These are phyloP conservation scores for Babyrousa celebensis DNA, from an alignment of 2,797 vertebrate species.

Conservation along the genomic window DNA sequence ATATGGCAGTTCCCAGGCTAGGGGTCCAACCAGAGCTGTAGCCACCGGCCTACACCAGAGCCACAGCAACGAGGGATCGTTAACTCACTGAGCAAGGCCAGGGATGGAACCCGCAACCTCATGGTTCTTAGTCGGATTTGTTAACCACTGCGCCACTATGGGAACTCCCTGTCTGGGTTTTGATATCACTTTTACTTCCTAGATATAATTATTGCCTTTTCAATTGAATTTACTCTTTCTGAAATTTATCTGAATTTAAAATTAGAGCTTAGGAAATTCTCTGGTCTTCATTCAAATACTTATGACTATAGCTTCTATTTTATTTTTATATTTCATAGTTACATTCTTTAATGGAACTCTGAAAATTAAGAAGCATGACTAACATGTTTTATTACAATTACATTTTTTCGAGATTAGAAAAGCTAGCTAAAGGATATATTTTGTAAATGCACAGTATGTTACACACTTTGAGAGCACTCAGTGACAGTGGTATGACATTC, in stretches of 20 bases:
- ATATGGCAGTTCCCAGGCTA: too few relatives aligned
- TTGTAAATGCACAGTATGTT: conserved; percentile 28
- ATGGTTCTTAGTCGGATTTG: too few relatives aligned
- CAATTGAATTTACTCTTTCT: conserved; percentile 52
- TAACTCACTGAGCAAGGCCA: too few relatives aligned
- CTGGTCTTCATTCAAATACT: conserved; percentile 61
- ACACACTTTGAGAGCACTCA: conserved; percentile 7
- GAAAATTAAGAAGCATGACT: conserved; percentile 64
- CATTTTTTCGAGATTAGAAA: conserved; percentile 65
- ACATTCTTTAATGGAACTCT: conserved; percentile 59
- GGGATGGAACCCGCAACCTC: too few relatives aligned
- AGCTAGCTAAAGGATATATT: conserved; percentile 14
- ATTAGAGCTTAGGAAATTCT: conserved; percentile 58
- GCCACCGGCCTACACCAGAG: too few relatives aligned
- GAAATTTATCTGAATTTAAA: conserved; percentile 73
- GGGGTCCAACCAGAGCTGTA: too few relatives aligned
- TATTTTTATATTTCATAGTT: conserved; percentile 38
- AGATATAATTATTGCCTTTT: conserved; percentile 49
- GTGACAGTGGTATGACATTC: conserved; percentile 41
- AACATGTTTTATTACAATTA: conserved; percentile 24
- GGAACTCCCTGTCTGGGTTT: conserved; percentile 25
- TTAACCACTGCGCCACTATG: too few relatives aligned
- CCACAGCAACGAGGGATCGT: too few relatives aligned
- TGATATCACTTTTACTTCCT: conserved; percentile 54
- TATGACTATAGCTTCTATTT: conserved; percentile 23